Base-by-base conservation (phyloP, 64 coral and sea anemone species). In the Trachythela sp. region DNA sequence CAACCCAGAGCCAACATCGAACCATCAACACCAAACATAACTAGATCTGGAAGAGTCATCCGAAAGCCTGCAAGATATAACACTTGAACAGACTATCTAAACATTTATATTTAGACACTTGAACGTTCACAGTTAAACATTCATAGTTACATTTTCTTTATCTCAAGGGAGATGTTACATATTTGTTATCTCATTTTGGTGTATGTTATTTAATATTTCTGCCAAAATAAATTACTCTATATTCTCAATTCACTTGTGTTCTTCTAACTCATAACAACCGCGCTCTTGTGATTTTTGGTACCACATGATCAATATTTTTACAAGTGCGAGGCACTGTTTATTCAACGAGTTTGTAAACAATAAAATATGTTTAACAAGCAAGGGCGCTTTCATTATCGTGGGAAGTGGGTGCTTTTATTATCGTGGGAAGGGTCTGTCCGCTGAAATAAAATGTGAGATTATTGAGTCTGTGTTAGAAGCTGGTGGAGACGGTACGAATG, bases 401-500 rank as follows among this genome's bases (percentile, higher is more conserved):
- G n/a, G n/a, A n/a, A n/a, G n/a, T n/a, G n/a, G n/a, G n/a, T n/a
- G n/a, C n/a, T n/a, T n/a, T n/a, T n/a, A n/a, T n/a, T n/a, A n/a
- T n/a, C n/a, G n/a, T n/a, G 49, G 49, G 13, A 52, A 52, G 9
- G 13, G 13, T 52, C 22, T 52, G 49, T 52, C 49, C 13, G 49
- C 49, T 2, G 49, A 52, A 52, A 84, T 40, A 33, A 85, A 85
- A n/a, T 36, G 84, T 6, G 42, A 85, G 40, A 85, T 85, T 41
- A 26, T 85, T 13, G 84, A 85, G n/a, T 85, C 29, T 49, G 48
- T 85, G 40, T 85, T 85, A 85, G 24, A 0, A 49, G 56, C 56
- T 6, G 15, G 56, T 26, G 56, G 56, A 24, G 56, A 64, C 56
- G 43, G 86, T 39, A 87, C 10, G 24, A 58, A 26, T 22, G 86